Conservation (phyloP, 2,888 invertebrate species). For the Mactromeris polynyma region DNA sequence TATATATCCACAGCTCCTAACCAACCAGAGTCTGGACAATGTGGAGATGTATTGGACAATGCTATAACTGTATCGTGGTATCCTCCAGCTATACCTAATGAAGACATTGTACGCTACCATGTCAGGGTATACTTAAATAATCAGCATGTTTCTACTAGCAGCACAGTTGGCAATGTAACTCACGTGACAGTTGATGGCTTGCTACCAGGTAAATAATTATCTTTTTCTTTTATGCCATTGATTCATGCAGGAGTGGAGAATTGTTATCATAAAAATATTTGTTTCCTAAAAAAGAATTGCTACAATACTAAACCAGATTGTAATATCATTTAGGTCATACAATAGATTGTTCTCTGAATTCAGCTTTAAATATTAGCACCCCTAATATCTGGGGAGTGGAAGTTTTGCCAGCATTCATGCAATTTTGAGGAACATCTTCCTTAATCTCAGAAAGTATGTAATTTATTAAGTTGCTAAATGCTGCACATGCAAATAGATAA, state of each 20-base stretch:
- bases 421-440: not conserved
- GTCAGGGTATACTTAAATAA: constrained; percentile 28
- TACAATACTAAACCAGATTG: no score
- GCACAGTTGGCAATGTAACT: constrained; percentile 3
- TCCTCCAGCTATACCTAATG: constrained; percentile 44
- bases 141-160: not conserved
- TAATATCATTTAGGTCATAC: no score
- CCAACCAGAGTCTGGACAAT: constrained; percentile 10
- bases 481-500: no score
- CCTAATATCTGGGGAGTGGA: not conserved
- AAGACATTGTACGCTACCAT: constrained; percentile 41
- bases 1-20: constrained; percentile 34
- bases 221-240: no score
- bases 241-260: no score
- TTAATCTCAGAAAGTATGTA: not conserved
- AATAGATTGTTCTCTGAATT: no score
- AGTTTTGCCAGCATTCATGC: no score
- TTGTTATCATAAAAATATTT: no score
- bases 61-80: constrained; percentile 30
- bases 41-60: not conserved
- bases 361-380: no score
- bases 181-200: constrained; percentile 12
- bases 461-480: not conserved
- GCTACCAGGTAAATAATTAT: constrained; percentile 34
- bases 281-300: no score